Evolutionary conservation across 2,113 vertebrate species (phyloP), one percentile per base, ranked within the genome.

Genomic region (Rallus limicola): DNA sequence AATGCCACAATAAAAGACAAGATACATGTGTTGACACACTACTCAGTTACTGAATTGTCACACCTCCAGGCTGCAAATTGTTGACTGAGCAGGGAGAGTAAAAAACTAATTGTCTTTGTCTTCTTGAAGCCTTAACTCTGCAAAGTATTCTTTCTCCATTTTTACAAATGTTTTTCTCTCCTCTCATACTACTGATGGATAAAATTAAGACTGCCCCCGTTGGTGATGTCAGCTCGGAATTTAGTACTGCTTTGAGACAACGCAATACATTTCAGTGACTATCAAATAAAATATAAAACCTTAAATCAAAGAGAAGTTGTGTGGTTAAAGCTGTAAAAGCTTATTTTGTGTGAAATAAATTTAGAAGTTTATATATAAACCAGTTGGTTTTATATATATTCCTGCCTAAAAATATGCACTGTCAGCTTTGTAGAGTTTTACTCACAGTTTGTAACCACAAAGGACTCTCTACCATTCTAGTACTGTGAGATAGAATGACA

Each of bases 21-120:
- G 91, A 90, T 82, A 52, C 76, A 67, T 88, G 76, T 97, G 90
- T 97, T 97, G 96, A 96, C 76, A 95, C 68, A 87, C 50, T 95
- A 75, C 65, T 97, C 88, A 93, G 8, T 94, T 92, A 90, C 86
- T 95, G 81, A 53, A 74, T 95, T 95, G 72, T 97, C 89, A 93
- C 76, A 95, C 63, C 82, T 95, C 68, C 60, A 69, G 93, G 88
- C 53, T 89, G 64, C 92, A 95, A 93, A 92, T 59, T 95, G 93
- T 88, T 71, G 82, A 81, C 87, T 70, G 46, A 82, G 38, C 23
- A 65, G 42, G 13, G 55, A 89, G 62, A 93, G 9, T 60, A 74
- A 65, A 82, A 90, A 85, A 59, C 26, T 64, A 94, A 96, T 86
- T 90, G 58, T 46, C 64, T 96, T 94, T 94, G 93, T 93, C 76